These are phyloP conservation scores for Phengaris alcon DNA, from an alignment of 2,888 invertebrate genomes.

Conservation along the genomic window DNA sequence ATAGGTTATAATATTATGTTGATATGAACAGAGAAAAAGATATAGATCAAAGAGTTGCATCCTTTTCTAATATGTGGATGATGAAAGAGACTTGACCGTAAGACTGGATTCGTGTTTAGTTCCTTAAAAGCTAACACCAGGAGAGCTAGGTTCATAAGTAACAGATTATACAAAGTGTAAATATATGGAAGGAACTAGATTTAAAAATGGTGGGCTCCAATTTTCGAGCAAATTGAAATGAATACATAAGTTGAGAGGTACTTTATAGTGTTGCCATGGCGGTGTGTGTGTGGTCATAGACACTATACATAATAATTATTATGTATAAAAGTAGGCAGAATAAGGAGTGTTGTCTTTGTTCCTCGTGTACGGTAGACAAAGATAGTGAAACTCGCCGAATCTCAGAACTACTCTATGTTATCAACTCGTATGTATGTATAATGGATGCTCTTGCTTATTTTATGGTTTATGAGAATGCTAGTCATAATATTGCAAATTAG, in stretches of 20 bases:
- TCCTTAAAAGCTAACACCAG: conserved; percentile 9
- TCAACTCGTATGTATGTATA: not conserved
- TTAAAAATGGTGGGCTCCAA: not conserved
- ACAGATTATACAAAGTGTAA: not conserved
- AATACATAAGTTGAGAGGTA: not conserved
- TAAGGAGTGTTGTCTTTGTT: not conserved
- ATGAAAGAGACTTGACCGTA: conserved; percentile 6
- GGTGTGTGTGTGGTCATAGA: not conserved
- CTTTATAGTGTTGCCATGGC: not conserved
- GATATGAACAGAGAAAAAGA: not conserved
- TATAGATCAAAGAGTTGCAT: not conserved
- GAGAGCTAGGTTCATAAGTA: conserved; percentile 1
- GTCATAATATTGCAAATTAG: conserved; percentile 7
- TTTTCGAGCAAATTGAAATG: not conserved
- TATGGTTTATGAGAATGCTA: not conserved
- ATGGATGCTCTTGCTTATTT: not conserved
- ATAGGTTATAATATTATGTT: not conserved
- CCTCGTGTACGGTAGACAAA: not conserved
- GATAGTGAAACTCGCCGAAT: not conserved
- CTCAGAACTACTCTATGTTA: conserved; percentile 5
- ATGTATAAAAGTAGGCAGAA: not conserved
- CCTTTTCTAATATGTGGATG: not conserved
- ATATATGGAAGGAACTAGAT: conserved; percentile 4
- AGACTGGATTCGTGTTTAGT: conserved; percentile 11
- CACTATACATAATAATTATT: conserved; percentile 1